Conservation (phyloP, 2,888 invertebrate genomes). For the Syritta pipiens region DNA sequence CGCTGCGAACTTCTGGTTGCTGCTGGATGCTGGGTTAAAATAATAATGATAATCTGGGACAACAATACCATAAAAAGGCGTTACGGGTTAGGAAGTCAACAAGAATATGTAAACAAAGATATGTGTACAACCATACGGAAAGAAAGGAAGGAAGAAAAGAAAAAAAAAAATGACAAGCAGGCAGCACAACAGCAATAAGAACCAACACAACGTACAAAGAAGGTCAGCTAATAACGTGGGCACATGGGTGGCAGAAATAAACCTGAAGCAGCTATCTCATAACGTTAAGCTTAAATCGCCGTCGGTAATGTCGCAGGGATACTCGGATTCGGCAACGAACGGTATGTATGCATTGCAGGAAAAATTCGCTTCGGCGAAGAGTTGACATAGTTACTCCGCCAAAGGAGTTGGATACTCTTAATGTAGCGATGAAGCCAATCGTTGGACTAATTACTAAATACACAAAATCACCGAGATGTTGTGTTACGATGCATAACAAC, state of each 20-base stretch:
- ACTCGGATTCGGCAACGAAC: too few species aligned
- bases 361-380: too few species aligned
- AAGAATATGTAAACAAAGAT: conserved; percentile 23
- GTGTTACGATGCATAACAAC: too few species aligned
- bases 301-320: too few species aligned
- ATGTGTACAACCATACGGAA: neutral
- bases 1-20: neutral
- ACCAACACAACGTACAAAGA: too few species aligned
- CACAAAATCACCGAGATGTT: too few species aligned
- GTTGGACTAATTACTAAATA: too few species aligned
- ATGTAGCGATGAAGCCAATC: too few species aligned
- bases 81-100: conserved; percentile 26
- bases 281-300: neutral
- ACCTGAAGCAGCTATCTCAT: neutral
- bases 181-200: conserved; percentile 12
- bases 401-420: too few species aligned
- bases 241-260: neutral
- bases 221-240: conserved; percentile 21
- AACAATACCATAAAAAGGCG: conserved; percentile 29
- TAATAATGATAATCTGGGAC: conserved; percentile 30
- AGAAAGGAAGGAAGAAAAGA: neutral
- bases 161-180: conserved; percentile 7
- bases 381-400: too few species aligned
- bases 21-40: too few species aligned
- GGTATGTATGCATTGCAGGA: too few species aligned